phyloP scores from a whole-genome alignment of 1,140 invertebrate genomes.

The Trypoxylus dichotomus region DNA sequence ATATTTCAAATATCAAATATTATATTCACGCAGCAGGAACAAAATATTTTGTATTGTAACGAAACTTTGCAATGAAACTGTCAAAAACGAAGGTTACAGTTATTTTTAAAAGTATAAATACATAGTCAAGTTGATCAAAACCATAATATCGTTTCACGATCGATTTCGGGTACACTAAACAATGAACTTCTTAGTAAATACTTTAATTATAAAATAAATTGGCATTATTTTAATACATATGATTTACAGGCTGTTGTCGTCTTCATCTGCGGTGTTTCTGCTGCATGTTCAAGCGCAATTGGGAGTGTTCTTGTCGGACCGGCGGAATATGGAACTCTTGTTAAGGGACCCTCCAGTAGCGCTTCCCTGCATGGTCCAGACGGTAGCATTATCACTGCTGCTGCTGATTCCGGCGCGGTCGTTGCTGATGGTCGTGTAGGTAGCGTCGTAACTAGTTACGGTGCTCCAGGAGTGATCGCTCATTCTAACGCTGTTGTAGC shows the following conservation, averaged over 20 bases:
- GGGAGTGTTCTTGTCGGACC: conserved; percentile 41
- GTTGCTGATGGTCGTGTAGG: conserved; percentile 35
- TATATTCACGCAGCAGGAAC: not conserved
- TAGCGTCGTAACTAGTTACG: conserved; percentile 39
- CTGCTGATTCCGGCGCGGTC: conserved; percentile 37
- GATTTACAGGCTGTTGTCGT: not conserved
- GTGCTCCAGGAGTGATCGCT: not conserved
- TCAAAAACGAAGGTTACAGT: conserved; percentile 7
- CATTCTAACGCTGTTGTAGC: conserved; percentile 1
- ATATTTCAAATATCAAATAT: not conserved
- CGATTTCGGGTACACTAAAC: not conserved
- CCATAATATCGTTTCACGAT: not conserved
- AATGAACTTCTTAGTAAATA: conserved; percentile 18
- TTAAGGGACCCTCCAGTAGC: conserved; percentile 36
- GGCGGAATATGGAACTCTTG: conserved; percentile 40
- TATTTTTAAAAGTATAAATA: not conserved
- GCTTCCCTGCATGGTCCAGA: conserved; percentile 36
- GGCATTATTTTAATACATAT: not conserved
- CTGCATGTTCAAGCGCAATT: conserved; percentile 5
- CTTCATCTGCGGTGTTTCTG: not conserved
- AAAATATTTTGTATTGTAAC: not conserved
- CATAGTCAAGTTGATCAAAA: not conserved
- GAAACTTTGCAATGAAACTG: conserved; percentile 10
- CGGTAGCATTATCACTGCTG: conserved; percentile 35
- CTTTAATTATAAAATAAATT: not conserved